Evolutionary conservation across 92 coral and sea anemone species (phyloP), one percentile per base, ranked within the genome.

Genomic region (Zoanthus sansibaricus): DNA sequence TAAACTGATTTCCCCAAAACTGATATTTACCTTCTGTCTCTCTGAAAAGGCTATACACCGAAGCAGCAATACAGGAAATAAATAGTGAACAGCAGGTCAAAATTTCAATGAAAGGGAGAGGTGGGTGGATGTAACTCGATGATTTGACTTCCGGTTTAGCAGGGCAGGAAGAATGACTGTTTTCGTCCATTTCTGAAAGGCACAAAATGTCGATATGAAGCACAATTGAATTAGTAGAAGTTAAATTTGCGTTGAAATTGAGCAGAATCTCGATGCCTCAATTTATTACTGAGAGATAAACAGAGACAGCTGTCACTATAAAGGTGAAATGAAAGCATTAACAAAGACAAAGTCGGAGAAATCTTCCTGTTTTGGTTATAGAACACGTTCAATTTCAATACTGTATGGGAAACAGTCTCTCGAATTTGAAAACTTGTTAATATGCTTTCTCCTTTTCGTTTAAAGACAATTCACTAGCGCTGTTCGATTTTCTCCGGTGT

Each of bases 71-170:
- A 75, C 88, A 49, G 18, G 89, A 47, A 42, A 91, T 77, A 93
- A 91, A 91, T 47, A 84, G 31, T 13, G 75, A 76, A 90, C 93
- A 88, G 88, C 89, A 93, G 14, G 93, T 18, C 48, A 78, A 20
- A 55, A 79, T 89, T 88, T 95, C 98, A 68, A 82, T 30, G 6
- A 55, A 61, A 18, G 98, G 92, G 42, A 95, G 86, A 0, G 96
- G 87, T 48, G 85, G 61, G 75, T 80, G 85, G n/a, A 49, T 14
- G 84, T 75, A 20, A 58, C 32, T 30, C 17, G 72, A 16, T 37
- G 44, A 32, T 58, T 56, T 85, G 73, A 71, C 58, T 74, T 74
- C 88, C 88, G 84, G 84, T 79, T 79, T 33, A 42, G 21, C 14
- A 33, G 32, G 30, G 47, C 48, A 25, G 17, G 86, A 58, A 31